Conservation (phyloP, 2,797 vertebrate genomes). For the Lophius americanus region DNA sequence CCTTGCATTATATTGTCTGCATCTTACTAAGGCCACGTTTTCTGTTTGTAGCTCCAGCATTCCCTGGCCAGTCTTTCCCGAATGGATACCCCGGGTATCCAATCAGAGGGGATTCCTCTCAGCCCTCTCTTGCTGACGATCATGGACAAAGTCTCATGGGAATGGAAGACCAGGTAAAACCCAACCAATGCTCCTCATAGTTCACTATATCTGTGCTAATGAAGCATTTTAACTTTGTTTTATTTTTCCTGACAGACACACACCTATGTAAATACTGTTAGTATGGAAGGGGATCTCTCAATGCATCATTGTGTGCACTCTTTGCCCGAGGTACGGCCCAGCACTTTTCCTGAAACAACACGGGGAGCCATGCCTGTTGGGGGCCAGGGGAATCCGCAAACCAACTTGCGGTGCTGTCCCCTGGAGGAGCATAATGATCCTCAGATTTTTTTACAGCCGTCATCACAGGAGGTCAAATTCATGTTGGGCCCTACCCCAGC, state of each 20-base stretch:
- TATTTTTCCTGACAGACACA: constrained; percentile 84
- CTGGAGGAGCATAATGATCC: constrained; percentile 88
- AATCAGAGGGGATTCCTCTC: constrained; percentile 86
- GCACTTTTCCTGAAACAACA: constrained; percentile 82
- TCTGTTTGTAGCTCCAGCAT: constrained; percentile 85
- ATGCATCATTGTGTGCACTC: constrained; percentile 92
- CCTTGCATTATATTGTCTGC: background rate
- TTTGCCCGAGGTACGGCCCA: constrained; percentile 88
- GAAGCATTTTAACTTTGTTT: constrained; percentile 5
- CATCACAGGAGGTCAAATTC: constrained; percentile 93
- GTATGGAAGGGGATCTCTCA: constrained; percentile 88
- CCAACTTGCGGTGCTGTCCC: constrained; percentile 84
- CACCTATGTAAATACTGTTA: constrained; percentile 96
- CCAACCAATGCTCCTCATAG: background rate
- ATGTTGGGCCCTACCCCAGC: constrained; percentile 90
- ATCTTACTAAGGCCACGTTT: constrained; percentile 3
- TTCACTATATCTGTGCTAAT: background rate
- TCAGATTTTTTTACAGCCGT: constrained; percentile 92
- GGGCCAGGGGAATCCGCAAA: constrained; percentile 72
- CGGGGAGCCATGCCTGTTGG: constrained; percentile 74
- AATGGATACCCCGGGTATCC: constrained; percentile 95
- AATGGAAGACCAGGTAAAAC: constrained; percentile 92
- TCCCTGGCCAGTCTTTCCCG: constrained; percentile 90
- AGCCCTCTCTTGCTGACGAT: constrained; percentile 91
- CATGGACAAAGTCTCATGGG: constrained; percentile 90